Conservation (phyloP, 2,797 vertebrate species). For the Enteromius mattozi region DNA sequence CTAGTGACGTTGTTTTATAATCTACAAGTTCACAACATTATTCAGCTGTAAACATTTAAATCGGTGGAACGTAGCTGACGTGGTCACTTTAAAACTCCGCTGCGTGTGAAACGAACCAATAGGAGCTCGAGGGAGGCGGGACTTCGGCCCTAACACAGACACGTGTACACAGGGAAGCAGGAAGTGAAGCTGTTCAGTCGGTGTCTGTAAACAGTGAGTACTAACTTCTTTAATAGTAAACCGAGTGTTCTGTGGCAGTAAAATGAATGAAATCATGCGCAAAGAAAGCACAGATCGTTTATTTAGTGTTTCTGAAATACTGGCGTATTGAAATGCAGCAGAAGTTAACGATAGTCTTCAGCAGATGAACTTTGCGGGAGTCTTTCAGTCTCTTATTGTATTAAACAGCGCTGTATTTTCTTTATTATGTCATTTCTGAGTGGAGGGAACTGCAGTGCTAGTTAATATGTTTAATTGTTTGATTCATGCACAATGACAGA, state of each 20-base stretch:
- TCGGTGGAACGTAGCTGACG: not conserved
- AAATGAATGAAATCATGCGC: not conserved
- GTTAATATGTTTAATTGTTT: not conserved
- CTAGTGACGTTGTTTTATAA: not conserved
- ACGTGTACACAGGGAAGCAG: constrained; percentile 79
- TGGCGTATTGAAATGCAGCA: not conserved
- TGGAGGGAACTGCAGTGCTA: not conserved
- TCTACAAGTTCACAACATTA: not conserved
- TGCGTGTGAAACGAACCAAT: constrained; percentile 61
- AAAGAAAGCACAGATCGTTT: no score
- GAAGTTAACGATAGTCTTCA: not conserved
- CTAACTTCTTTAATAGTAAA: not conserved
- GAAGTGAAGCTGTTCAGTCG: constrained; percentile 73
- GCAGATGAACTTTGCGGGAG: not conserved
- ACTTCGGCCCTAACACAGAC: constrained; percentile 54
- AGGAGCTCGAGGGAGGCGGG: constrained; percentile 61
- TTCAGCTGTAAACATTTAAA: no score
- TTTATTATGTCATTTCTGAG: not conserved
- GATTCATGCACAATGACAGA: not conserved
- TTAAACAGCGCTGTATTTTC: not conserved
- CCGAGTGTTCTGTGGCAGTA: not conserved
- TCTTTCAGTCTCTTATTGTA: not conserved
- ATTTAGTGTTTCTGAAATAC: not conserved
- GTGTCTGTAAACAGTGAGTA: constrained; percentile 67
- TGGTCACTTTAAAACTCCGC: not conserved